Conservation (phyloP, 2,113 vertebrate genomes). For the Falco punctatus region DNA sequence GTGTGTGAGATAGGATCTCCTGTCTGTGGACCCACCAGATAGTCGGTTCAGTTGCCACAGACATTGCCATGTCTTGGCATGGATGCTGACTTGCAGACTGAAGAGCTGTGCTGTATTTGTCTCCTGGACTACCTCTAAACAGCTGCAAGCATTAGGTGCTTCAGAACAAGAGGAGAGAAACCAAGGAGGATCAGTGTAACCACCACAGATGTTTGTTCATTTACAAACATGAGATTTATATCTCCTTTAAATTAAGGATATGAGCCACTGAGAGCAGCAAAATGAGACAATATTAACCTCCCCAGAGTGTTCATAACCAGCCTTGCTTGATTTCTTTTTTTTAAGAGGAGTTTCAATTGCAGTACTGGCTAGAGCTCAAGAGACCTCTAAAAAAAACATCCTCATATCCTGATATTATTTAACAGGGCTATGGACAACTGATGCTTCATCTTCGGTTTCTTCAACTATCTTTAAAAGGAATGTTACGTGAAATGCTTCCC, state of each 20-base stretch:
- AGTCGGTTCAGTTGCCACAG: accelerated
- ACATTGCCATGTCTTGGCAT: neutral
- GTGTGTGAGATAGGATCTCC: neutral
- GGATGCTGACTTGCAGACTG: neutral
- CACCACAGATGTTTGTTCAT: neutral
- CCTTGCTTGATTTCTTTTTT: neutral
- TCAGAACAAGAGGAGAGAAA: neutral
- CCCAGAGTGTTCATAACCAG: neutral
- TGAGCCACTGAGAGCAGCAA: neutral
- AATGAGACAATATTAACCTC: neutral
- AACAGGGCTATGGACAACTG: neutral
- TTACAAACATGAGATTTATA: neutral
- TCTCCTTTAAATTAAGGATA: constrained; percentile 8
- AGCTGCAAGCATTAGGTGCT: neutral
- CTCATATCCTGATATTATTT: neutral
- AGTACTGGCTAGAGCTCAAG: neutral
- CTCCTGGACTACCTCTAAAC: neutral
- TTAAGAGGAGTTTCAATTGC: neutral
- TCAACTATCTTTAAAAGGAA: neutral
- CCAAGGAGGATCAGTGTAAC: neutral
- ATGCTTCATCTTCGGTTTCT: neutral
- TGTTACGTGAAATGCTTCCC: neutral
- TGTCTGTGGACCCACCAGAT: neutral
- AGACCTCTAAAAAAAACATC: neutral
- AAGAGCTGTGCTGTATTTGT: neutral